A percentile compares a stretch with the other conserved stretches of the same genome.
These are phyloP conservation scores for Garra rufa DNA, from an alignment of 2,113 vertebrate genomes.

Conservation along the genomic window DNA sequence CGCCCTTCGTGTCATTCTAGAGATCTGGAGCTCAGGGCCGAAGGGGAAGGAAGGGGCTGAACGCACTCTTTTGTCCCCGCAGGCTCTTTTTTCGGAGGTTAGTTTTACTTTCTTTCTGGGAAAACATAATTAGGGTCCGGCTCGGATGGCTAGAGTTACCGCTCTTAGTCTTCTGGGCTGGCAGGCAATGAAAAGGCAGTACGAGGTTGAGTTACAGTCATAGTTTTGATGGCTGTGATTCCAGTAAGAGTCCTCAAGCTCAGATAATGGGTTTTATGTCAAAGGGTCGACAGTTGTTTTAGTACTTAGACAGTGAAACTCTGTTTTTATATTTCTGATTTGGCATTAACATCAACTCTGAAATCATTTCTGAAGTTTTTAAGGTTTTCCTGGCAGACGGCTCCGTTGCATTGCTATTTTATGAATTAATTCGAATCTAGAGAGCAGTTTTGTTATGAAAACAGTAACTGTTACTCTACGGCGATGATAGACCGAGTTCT, in stretches of 20 bases:
- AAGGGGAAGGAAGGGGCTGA: constrained; percentile 1
- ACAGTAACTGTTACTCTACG: neutral
- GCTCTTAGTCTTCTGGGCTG: constrained; percentile 30
- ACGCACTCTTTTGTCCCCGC: constrained; percentile 47
- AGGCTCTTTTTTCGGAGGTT: constrained; percentile 41
- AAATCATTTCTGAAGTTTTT: neutral
- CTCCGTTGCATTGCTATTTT: neutral
- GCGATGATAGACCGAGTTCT: neutral
- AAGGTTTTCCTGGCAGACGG: neutral
- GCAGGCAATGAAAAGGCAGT: constrained; percentile 32
- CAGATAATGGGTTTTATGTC: constrained; percentile 43
- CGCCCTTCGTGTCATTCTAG: constrained; percentile 8
- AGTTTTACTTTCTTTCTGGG: constrained; percentile 59
- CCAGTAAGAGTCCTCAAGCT: constrained; percentile 43
- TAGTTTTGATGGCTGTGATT: constrained; percentile 49
- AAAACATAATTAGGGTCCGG: constrained; percentile 55
- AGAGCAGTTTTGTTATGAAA: neutral
- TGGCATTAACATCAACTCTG: neutral
- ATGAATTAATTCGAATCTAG: neutral
- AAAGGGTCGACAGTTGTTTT: neutral
- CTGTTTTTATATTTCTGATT: neutral
- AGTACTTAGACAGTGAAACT: neutral
- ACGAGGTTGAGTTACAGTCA: constrained; percentile 28
- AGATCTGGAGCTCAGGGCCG: constrained; percentile 28
- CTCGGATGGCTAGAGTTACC: constrained; percentile 49